phyloP scores from a whole-genome alignment of 2,113 vertebrate genomes.

The Upupa epops region DNA sequence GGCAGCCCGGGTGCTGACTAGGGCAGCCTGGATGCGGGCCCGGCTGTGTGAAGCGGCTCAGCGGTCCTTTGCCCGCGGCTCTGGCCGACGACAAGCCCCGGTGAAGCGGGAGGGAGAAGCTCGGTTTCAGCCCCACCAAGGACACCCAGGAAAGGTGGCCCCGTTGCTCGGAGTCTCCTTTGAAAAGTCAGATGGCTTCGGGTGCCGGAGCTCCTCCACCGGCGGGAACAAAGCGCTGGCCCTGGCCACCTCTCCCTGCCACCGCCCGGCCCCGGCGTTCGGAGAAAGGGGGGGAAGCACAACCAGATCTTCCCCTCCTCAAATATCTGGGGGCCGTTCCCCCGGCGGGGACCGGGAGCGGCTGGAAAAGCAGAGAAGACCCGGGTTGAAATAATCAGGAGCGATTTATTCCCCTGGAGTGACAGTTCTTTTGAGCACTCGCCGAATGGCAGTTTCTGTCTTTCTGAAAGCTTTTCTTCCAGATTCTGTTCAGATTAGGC shows the following conservation, averaged over 20 bases:
- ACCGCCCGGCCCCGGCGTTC: neutral
- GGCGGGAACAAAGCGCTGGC: slow-evolving; percentile 7
- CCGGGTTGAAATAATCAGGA: slow-evolving; percentile 73
- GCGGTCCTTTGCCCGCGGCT: neutral
- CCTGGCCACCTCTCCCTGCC: slow-evolving; percentile 41
- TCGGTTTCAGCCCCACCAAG: neutral
- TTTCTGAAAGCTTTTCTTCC: slow-evolving; percentile 85
- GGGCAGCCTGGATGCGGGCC: neutral
- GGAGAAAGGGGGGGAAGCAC: neutral
- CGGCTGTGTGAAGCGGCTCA: no score
- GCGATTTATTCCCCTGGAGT: slow-evolving; percentile 81
- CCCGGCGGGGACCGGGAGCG: slow-evolving; percentile 32
- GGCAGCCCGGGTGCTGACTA: neutral
- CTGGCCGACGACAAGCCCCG: neutral
- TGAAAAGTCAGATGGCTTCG: slow-evolving; percentile 52
- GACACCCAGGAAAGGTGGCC: neutral
- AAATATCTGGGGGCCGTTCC: slow-evolving; percentile 36
- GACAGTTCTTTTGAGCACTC: slow-evolving; percentile 85
- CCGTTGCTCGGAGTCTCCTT: neutral
- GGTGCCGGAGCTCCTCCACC: neutral
- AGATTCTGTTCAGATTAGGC: slow-evolving; percentile 86
- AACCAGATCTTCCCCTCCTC: neutral
- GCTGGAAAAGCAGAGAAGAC: slow-evolving; percentile 64
- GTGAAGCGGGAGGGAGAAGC: neutral
- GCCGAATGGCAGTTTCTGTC: slow-evolving; percentile 85